phyloP scores from a whole-genome alignment of 2,113 vertebrate species.

The Stigmatopora argus region DNA sequence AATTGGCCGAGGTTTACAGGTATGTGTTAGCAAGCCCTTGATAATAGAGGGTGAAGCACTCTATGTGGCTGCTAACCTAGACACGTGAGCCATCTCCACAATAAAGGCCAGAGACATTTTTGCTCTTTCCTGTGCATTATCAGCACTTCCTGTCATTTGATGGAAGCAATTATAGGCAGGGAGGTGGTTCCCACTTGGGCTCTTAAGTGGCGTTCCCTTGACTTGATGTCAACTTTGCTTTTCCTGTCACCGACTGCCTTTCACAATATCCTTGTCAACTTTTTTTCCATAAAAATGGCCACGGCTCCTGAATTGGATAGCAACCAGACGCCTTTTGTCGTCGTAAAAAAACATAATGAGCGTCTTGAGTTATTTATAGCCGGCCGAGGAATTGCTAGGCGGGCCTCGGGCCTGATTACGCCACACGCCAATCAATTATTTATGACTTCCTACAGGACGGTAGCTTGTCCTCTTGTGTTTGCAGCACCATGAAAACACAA shows the following conservation, averaged over 20 bases:
- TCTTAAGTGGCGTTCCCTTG: slow-evolving; percentile 47
- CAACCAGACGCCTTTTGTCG: slow-evolving; percentile 56
- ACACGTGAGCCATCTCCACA: neutral
- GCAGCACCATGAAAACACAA: slow-evolving; percentile 70
- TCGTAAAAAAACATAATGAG: slow-evolving; percentile 59
- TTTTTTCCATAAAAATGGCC: neutral
- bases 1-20: too few relatives aligned
- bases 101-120: neutral
- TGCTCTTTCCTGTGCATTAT: slow-evolving; percentile 39
- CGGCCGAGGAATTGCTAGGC: slow-evolving; percentile 63
- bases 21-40: neutral
- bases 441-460: slow-evolving; percentile 67
- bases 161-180: slow-evolving; percentile 51
- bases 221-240: slow-evolving; percentile 31
- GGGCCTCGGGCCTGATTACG: slow-evolving; percentile 63
- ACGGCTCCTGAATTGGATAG: slow-evolving; percentile 33
- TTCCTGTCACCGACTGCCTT: slow-evolving; percentile 42
- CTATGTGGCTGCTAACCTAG: slow-evolving; percentile 31
- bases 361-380: slow-evolving; percentile 73
- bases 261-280: neutral
- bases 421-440: slow-evolving; percentile 74
- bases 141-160: slow-evolving; percentile 54
- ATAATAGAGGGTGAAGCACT: slow-evolving; percentile 31
- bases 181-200: slow-evolving; percentile 49
- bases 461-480: slow-evolving; percentile 67